A percentile compares a stretch with the other conserved stretches of the same genome.
Conservation (phyloP, 2,113 vertebrate species). For the Salvelinus sp. region DNA sequence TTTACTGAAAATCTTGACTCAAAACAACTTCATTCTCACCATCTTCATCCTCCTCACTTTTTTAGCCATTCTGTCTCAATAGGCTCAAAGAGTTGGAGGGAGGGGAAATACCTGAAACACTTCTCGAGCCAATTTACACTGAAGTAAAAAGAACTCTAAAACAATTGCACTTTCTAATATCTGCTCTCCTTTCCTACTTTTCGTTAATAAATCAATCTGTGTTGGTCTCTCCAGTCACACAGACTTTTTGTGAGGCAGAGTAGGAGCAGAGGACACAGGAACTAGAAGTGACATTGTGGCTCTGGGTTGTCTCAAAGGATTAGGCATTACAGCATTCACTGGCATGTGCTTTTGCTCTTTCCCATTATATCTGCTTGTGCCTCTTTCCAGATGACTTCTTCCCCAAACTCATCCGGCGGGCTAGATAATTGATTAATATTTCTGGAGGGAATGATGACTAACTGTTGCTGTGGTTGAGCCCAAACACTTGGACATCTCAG, state of each 20-base stretch:
- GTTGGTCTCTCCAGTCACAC: constrained; percentile 59
- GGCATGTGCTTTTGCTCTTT: constrained; percentile 71
- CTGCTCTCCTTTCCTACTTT: constrained; percentile 25
- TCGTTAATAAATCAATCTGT: constrained; percentile 60
- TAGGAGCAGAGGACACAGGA: constrained; percentile 69
- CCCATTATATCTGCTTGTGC: constrained; percentile 77
- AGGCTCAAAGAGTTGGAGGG: neutral
- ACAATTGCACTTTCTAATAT: constrained; percentile 49
- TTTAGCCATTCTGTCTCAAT: constrained; percentile 1
- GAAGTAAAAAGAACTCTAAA: constrained; percentile 43
- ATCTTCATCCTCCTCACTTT: constrained; percentile 18
- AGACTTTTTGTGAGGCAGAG: constrained; percentile 65
- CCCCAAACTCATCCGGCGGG: constrained; percentile 74
- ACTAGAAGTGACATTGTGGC: constrained; percentile 79
- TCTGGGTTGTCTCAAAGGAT: constrained; percentile 78
- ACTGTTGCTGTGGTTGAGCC: constrained; percentile 61
- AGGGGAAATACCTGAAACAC: no score
- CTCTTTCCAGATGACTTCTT: constrained; percentile 82
- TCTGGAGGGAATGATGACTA: constrained; percentile 80
- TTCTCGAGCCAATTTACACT: constrained; percentile 34
- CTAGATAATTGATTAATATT: constrained; percentile 82
- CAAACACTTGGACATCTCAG: constrained; percentile 55
- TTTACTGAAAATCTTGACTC: no score
- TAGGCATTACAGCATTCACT: constrained; percentile 78
- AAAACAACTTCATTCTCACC: no score